Evolutionary conservation across 2,113 vertebrate genomes (phyloP).

Genomic region (Chamaea fasciata): DNA sequence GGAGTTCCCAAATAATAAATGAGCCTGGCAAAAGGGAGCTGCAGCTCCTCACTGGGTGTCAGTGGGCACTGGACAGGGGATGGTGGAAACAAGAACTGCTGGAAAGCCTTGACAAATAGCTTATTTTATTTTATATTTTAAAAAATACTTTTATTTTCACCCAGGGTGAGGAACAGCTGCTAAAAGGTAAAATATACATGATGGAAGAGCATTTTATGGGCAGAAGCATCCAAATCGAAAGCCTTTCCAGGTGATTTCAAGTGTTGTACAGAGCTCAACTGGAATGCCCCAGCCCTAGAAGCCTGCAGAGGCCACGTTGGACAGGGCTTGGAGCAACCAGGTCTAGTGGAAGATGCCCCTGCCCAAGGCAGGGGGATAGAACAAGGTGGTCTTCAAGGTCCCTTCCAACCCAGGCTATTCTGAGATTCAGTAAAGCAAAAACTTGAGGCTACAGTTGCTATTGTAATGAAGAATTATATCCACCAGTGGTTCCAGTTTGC

Average conservation of each 20-base stretch:
- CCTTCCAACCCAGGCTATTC: not conserved
- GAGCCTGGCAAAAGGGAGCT: not conserved
- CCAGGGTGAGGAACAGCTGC: not conserved
- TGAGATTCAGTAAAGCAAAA: not conserved
- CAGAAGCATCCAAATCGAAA: not conserved
- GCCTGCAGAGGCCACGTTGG: not conserved
- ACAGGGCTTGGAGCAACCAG: not conserved
- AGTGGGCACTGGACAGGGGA: not conserved
- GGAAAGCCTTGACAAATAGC: not conserved
- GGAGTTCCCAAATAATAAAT: not conserved
- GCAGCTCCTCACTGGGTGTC: not conserved
- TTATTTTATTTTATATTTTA: too few relatives aligned
- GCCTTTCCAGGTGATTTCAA: not conserved
- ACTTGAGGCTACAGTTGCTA: rapidly evolving
- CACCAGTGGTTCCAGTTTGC: not conserved
- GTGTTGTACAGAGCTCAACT: not conserved
- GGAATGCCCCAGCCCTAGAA: not conserved
- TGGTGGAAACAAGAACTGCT: not conserved
- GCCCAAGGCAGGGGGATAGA: not conserved
- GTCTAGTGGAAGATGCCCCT: not conserved
- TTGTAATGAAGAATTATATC: not conserved
- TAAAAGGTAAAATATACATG: not conserved
- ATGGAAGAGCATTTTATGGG: not conserved
- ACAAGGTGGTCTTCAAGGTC: not conserved
- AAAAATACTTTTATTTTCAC: not conserved